Evolutionary conservation across 2,797 vertebrate species (phyloP), one percentile per base, ranked within the genome.

Genomic region (Sphenodon punctatus): DNA sequence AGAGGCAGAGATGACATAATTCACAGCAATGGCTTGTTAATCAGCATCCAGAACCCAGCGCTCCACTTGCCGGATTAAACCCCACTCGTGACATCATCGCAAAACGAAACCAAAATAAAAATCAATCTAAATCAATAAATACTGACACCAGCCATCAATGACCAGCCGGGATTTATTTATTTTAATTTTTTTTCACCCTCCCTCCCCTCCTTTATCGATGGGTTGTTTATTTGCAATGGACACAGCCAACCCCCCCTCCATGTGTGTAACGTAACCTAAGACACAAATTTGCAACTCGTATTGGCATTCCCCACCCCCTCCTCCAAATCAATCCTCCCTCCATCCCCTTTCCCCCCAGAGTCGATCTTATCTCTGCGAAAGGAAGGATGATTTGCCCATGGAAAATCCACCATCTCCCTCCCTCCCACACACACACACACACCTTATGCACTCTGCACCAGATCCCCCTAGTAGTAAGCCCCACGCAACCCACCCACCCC

Each of bases 1-100:
- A 32, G 67, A 22, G 5, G 22, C 19, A 41, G 17, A 69, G 90
- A 88, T 92, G 91, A 93, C 91, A 91, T 92, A 90, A 93, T 93
- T 86, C 74, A 73, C 91, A 86, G 84, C 85, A 70, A 72, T 75
- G 74, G 86, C 84, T 83, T 72, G 70, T 36, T 78, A 53, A 82
- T 74, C 80, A n/a, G n/a, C n/a, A 39, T 83, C 32, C 72, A 32
- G 53, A 72, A 25, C 73, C 82, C 87, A 77, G 70, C 84, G 66
- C 4, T 80, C 72, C 65, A 45, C 66, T 27, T 16, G 12, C 75
- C 0, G 67, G 19, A 70, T 66, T 64, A 75, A 56, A 13, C 63
- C 20, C 45, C 27, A 4, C 5, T 49, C 63, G 66, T 60, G 81
- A 58, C 88, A 85, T 71, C 85, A 22, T 82, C 3, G 60, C 41